phyloP scores from a whole-genome alignment of 2,113 vertebrate species.

The Narcine bancroftii region DNA sequence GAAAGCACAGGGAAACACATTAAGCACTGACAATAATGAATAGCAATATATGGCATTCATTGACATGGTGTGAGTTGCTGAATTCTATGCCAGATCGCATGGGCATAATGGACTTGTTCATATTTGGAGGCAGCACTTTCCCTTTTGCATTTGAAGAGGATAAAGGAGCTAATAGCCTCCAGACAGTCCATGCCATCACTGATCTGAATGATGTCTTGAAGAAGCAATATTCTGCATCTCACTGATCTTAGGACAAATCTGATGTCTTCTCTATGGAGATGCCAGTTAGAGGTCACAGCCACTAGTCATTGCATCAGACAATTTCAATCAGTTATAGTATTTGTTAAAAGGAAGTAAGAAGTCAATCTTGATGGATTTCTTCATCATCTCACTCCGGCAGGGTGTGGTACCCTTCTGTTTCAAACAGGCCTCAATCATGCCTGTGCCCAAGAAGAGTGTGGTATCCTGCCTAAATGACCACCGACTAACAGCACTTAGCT shows the following conservation, averaged over 20 bases:
- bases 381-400: no score
- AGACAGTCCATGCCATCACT: not conserved
- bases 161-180: not conserved
- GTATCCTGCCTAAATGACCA: no score
- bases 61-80: not conserved
- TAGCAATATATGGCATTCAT: not conserved
- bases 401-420: no score
- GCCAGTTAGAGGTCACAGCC: not conserved
- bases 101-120: not conserved
- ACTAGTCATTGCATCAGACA: no score
- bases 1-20: not conserved
- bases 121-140: not conserved
- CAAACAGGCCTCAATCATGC: no score
- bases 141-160: no score
- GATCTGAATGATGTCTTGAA: not conserved
- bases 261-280: not conserved
- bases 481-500: no score
- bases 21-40: not conserved
- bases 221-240: not conserved
- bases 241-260: not conserved
- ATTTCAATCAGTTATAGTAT: no score
- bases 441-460: no score
- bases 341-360: no score
- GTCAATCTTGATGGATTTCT: no score
- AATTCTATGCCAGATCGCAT: not conserved